These are phyloP conservation scores for Automeris io DNA, from an alignment of 2,888 invertebrate genomes.

Conservation along the genomic window DNA sequence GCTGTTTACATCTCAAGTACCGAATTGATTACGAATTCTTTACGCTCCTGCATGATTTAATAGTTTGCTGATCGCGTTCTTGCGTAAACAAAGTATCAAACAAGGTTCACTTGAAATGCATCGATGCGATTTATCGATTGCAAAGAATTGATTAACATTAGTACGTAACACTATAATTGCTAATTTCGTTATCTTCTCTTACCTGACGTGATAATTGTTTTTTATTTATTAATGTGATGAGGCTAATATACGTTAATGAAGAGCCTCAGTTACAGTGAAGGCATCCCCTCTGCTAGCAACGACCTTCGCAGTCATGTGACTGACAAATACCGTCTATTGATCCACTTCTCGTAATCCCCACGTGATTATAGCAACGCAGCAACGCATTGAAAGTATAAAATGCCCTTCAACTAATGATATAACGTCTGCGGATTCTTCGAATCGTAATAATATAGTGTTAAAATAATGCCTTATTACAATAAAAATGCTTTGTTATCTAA, in stretches of 20 bases:
- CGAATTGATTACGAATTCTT: neutral
- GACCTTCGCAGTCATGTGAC: conserved; percentile 59
- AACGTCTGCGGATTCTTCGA: conserved; percentile 19
- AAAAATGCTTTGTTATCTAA: neutral
- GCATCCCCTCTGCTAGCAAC: conserved; percentile 16
- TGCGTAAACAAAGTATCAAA: conserved; percentile 11
- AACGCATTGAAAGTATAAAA: conserved; percentile 22
- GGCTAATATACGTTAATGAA: conserved; percentile 18
- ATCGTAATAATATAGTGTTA: conserved; percentile 2
- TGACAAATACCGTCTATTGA: conserved; percentile 40
- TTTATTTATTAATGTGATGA: neutral
- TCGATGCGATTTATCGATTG: conserved; percentile 14
- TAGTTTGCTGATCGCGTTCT: neutral
- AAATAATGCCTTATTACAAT: conserved; percentile 5
- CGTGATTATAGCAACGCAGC: conserved; percentile 17
- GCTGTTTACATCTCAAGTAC: too few relatives aligned
- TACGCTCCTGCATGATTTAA: neutral
- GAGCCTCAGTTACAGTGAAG: conserved; percentile 17
- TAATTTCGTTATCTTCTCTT: conserved; percentile 9
- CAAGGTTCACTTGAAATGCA: conserved; percentile 11
- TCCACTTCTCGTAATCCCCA: conserved; percentile 43
- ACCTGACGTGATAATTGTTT: neutral
- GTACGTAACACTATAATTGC: conserved; percentile 15
- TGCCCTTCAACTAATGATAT: conserved; percentile 32
- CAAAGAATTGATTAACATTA: conserved; percentile 16